Evolutionary conservation across 1,140 invertebrate genomes (phyloP).

Genomic region (Scaptomyza pallida): DNA sequence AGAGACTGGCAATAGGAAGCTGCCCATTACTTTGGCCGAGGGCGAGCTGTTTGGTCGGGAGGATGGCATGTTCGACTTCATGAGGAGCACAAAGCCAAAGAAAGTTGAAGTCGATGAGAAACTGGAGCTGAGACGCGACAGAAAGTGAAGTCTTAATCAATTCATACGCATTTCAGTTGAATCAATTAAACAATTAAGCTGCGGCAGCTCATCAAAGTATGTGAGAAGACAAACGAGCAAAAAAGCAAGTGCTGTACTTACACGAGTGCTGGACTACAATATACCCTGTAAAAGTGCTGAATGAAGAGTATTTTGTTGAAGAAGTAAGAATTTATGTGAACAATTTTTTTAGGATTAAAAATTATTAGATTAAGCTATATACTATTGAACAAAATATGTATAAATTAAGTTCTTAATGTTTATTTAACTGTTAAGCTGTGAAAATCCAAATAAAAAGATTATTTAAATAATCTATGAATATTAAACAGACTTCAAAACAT

Average conservation of each 20-base stretch:
- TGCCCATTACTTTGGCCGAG: constrained; percentile 86
- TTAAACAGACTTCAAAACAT: not conserved
- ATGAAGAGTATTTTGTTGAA: constrained; percentile 6
- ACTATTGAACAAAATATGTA: not conserved
- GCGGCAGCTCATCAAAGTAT: constrained; percentile 9
- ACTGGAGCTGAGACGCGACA: constrained; percentile 31
- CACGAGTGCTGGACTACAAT: not conserved
- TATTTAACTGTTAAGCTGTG: not conserved
- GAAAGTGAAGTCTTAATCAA: constrained; percentile 54
- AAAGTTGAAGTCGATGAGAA: constrained; percentile 8
- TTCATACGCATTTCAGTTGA: not conserved
- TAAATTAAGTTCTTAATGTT: not conserved
- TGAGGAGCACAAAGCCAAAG: constrained; percentile 20
- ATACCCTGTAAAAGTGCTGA: constrained; percentile 5
- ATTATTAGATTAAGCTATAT: not conserved
- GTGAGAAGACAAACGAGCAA: constrained; percentile 3
- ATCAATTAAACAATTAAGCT: constrained; percentile 12
- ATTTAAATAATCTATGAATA: not conserved
- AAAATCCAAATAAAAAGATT: not conserved
- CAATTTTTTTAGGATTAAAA: not conserved
- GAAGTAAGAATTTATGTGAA: not conserved
- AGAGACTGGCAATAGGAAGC: constrained; percentile 85
- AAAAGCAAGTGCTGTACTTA: not conserved
- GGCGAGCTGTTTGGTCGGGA: constrained; percentile 86
- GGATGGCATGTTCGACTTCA: constrained; percentile 80